phyloP scores from a whole-genome alignment of 1,140 invertebrate genomes.

The Drosophila willistoni region DNA sequence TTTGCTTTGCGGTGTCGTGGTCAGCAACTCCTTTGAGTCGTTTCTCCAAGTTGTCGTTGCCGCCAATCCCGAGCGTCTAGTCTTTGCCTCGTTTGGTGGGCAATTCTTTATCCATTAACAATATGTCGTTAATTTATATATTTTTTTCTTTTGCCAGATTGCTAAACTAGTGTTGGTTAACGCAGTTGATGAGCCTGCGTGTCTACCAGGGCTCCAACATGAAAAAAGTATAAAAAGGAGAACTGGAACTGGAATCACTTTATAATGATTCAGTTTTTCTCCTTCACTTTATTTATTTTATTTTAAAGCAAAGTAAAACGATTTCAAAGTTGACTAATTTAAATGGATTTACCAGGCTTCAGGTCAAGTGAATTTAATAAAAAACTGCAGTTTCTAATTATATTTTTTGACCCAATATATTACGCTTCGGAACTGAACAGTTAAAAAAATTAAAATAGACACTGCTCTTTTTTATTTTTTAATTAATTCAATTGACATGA shows the following conservation, averaged over 20 bases:
- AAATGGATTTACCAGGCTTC: too few species aligned
- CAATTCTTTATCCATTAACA: conserved; percentile 44
- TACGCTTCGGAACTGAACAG: too few species aligned
- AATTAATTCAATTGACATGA: too few species aligned
- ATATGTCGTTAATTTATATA: conserved; percentile 37
- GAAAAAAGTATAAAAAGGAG: background rate
- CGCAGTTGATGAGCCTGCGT: background rate
- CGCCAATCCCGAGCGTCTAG: background rate
- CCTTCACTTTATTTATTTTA: background rate
- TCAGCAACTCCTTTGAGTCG: background rate
- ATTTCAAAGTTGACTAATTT: too few species aligned
- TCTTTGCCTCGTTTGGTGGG: conserved; percentile 17
- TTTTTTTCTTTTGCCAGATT: conserved; percentile 10
- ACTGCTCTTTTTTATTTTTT: too few species aligned
- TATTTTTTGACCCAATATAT: too few species aligned
- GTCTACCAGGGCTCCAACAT: conserved; percentile 5
- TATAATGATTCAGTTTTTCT: background rate
- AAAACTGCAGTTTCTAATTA: too few species aligned
- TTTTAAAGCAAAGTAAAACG: background rate
- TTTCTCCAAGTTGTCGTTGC: background rate
- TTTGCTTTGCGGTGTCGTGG: background rate
- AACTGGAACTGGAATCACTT: too few species aligned
- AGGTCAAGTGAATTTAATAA: too few species aligned
- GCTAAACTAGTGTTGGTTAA: background rate
- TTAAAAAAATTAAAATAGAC: too few species aligned